These are phyloP conservation scores for Drosophila testacea DNA, from an alignment of 2,888 invertebrate genomes.

Conservation along the genomic window DNA sequence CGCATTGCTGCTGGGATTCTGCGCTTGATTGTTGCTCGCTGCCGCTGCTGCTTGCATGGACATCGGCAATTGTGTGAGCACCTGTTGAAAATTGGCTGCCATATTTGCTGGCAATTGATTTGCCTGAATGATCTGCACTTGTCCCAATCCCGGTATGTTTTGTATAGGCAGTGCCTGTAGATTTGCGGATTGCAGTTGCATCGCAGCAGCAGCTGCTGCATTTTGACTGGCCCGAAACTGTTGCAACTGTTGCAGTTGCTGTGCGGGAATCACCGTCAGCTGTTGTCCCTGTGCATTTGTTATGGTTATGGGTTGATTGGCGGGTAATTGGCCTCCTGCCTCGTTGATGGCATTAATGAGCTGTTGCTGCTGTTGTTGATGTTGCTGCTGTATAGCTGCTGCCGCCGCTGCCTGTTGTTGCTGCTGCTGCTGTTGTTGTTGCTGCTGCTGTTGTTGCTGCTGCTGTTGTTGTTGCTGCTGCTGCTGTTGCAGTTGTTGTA, in stretches of 20 bases:
- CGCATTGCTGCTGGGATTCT: slow-evolving; percentile 72
- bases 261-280: slow-evolving; percentile 93
- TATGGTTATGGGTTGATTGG: slow-evolving; percentile 88
- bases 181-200: slow-evolving; percentile 80
- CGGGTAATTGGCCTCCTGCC: slow-evolving; percentile 84
- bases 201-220: slow-evolving; percentile 67
- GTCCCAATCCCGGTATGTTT: slow-evolving; percentile 91
- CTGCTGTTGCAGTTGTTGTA: slow-evolving; percentile 48
- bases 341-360: slow-evolving; percentile 79
- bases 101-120: slow-evolving; percentile 85
- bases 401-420: slow-evolving; percentile 55
- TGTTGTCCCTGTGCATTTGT: slow-evolving; percentile 92
- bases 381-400: slow-evolving; percentile 32
- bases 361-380: slow-evolving; percentile 73
- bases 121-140: slow-evolving; percentile 89
- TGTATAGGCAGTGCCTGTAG: slow-evolving; percentile 90
- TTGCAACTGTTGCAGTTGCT: slow-evolving; percentile 86
- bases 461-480: slow-evolving; percentile 64
- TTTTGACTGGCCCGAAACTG: slow-evolving; percentile 64
- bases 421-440: slow-evolving; percentile 52
- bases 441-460: slow-evolving; percentile 76
- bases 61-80: slow-evolving; percentile 68
- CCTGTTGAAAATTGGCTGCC: slow-evolving; percentile 80
- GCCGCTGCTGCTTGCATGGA: slow-evolving; percentile 49
- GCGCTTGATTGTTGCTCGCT: slow-evolving; percentile 36